These are phyloP conservation scores for Tringa solitaria DNA, from an alignment of 2,113 vertebrate species.

Conservation along the genomic window DNA sequence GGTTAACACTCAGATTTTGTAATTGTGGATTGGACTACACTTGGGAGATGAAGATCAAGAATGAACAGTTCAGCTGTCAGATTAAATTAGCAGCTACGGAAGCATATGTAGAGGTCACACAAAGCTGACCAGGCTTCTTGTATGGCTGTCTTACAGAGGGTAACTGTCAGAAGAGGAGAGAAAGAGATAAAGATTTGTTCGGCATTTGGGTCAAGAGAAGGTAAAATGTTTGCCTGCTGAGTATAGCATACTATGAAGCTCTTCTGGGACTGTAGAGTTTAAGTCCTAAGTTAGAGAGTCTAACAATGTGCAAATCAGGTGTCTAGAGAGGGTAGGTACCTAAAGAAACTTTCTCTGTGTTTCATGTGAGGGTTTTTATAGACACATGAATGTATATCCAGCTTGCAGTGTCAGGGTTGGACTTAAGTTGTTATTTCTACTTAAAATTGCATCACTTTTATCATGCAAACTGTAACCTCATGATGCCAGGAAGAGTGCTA, in stretches of 20 bases:
- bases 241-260: neutral
- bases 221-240: neutral
- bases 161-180: neutral
- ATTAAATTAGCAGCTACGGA: neutral
- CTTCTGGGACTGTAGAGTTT: neutral
- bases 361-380: neutral
- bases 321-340: neutral
- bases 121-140: neutral
- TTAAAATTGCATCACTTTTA: neutral
- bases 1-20: neutral
- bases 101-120: accelerated
- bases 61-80: neutral
- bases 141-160: neutral
- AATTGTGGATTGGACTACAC: neutral
- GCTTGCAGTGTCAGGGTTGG: neutral
- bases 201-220: neutral
- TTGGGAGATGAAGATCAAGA: neutral
- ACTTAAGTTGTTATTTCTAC: neutral
- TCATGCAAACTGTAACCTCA: neutral
- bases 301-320: neutral
- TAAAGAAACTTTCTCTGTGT: neutral
- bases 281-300: neutral
- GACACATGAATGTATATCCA: neutral
- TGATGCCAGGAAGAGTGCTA: neutral
- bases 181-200: neutral